Conservation (phyloP, 2,888 invertebrate genomes). For the Autographa pulchrina region DNA sequence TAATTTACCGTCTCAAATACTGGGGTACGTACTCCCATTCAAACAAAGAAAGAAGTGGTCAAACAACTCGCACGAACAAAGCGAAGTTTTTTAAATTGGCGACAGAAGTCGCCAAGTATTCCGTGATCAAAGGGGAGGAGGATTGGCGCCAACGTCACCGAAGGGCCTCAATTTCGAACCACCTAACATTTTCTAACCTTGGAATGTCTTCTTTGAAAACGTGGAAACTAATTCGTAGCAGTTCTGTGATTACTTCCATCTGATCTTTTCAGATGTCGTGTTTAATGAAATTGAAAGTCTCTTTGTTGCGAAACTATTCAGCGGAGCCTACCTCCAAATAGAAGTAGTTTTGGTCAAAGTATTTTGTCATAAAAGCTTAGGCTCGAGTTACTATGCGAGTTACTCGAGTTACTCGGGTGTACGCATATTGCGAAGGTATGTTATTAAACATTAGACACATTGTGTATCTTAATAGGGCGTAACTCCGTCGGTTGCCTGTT, state of each 20-base stretch:
- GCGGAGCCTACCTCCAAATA: slow-evolving; percentile 63
- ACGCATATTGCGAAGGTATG: slow-evolving; percentile 61
- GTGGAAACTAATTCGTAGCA: slow-evolving; percentile 84
- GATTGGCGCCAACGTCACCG: slow-evolving; percentile 66
- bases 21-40: slow-evolving; percentile 58
- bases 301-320: slow-evolving; percentile 74
- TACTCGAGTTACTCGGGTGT: slow-evolving; percentile 29
- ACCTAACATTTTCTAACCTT: slow-evolving; percentile 79
- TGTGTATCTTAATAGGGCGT: slow-evolving; percentile 81
- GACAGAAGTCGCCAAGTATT: slow-evolving; percentile 75
- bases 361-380: slow-evolving; percentile 57
- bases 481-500: slow-evolving; percentile 79
- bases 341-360: slow-evolving; percentile 59
- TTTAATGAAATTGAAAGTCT: slow-evolving; percentile 79
- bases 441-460: slow-evolving; percentile 80
- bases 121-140: slow-evolving; percentile 77
- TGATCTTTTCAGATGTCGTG: slow-evolving; percentile 74
- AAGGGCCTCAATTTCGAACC: slow-evolving; percentile 67
- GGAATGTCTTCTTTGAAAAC: slow-evolving; percentile 84
- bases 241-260: slow-evolving; percentile 73
- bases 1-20: slow-evolving; percentile 71
- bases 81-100: slow-evolving; percentile 75
- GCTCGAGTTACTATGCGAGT: slow-evolving; percentile 44
- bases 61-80: slow-evolving; percentile 73
- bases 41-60: slow-evolving; percentile 74